Percentiles rank a stretch among this genome's conserved stretches.
phyloP scores from a whole-genome alignment of 2,113 vertebrate genomes.

The Craseonycteris thonglongyai region DNA sequence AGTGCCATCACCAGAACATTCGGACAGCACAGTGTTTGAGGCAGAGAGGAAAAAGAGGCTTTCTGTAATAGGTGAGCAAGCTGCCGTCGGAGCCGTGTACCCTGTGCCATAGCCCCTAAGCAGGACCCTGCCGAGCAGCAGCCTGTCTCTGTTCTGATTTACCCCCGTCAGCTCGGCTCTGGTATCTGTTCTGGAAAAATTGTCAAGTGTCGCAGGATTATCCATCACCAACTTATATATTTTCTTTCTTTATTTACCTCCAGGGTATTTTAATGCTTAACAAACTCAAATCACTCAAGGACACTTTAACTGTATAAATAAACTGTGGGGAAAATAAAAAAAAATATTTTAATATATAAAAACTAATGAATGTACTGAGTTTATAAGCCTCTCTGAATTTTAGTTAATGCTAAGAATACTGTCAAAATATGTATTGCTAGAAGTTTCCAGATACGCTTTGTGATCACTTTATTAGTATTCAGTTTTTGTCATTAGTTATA shows the following conservation, averaged over 20 bases:
- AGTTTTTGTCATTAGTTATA: neutral
- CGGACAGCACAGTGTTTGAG: constrained; percentile 91
- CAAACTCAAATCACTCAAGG: neutral
- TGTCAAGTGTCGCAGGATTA: neutral
- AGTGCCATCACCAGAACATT: constrained; percentile 86
- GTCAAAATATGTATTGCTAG: neutral
- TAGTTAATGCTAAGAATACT: constrained; percentile 4
- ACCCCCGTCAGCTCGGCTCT: neutral
- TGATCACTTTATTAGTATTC: neutral
- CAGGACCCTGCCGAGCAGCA: neutral
- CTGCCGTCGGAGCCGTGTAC: neutral
- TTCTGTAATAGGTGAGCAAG: constrained; percentile 85
- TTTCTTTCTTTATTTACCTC: constrained; percentile 13
- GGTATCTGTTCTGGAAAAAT: constrained; percentile 16
- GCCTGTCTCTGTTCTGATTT: neutral
- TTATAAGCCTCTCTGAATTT: neutral
- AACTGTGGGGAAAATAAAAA: neutral
- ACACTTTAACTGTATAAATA: constrained; percentile 37
- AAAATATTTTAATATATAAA: constrained; percentile 18
- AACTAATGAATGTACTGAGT: neutral
- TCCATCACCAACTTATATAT: neutral
- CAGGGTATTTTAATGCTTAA: constrained; percentile 20
- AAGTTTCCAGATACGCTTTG: constrained; percentile 11
- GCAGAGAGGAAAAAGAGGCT: constrained; percentile 84
- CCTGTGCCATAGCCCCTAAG: no score